These are phyloP conservation scores for Darevskia nairensis DNA, from an alignment of 2,797 vertebrate genomes.

Conservation along the genomic window DNA sequence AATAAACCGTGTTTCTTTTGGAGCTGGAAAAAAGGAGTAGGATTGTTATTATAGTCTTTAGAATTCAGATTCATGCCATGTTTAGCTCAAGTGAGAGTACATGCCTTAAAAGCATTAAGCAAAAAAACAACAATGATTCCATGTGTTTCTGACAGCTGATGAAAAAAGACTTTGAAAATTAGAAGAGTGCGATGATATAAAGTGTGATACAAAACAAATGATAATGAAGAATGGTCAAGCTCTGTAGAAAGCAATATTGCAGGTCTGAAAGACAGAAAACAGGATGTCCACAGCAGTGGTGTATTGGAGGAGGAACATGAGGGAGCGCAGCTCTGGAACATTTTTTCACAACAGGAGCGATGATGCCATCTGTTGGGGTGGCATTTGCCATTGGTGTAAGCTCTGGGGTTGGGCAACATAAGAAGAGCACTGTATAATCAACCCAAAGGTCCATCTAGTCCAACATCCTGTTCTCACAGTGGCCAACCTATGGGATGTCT, in stretches of 20 bases:
- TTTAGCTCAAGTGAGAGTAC: constrained; percentile 60
- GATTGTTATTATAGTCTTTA: constrained; percentile 54
- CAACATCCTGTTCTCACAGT: too few species aligned
- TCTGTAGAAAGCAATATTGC: constrained; percentile 39
- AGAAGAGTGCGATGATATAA: constrained; percentile 26
- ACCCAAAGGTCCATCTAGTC: too few species aligned
- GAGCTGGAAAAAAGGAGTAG: constrained; percentile 76
- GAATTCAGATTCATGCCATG: constrained; percentile 46
- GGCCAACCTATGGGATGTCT: too few species aligned
- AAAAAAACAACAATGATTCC: constrained; percentile 61
- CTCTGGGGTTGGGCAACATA: neutral
- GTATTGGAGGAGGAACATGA: neutral
- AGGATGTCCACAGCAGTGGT: neutral
- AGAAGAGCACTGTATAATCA: too few species aligned
- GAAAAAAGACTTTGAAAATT: constrained; percentile 44
- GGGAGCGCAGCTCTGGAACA: neutral
- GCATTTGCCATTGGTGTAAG: neutral
- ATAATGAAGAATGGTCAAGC: constrained; percentile 6
- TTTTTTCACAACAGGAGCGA: neutral
- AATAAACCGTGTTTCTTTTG: constrained; percentile 70
- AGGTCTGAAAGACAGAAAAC: constrained; percentile 26
- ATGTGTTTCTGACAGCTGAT: constrained; percentile 63
- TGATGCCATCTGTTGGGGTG: neutral
- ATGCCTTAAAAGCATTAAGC: constrained; percentile 66
- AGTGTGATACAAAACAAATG: neutral